Base-by-base conservation (phyloP, 2,113 vertebrate species). In the Ursus arctos region DNA sequence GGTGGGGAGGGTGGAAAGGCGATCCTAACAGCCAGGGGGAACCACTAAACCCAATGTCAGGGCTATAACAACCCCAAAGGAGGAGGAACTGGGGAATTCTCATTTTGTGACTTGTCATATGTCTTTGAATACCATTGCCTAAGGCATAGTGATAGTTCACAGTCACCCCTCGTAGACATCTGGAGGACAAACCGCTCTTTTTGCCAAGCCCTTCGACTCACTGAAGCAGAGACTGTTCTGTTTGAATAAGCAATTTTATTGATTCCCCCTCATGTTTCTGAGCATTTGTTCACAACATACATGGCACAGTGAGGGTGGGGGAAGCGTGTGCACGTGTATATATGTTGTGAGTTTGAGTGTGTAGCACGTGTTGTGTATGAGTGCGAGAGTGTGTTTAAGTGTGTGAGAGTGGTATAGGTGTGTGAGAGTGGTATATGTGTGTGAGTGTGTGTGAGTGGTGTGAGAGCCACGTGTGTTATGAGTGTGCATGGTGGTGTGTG, bases 241-340 rank as follows among this genome's bases (percentile, higher is more conserved):
- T 69, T 84, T 94, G 98, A 97, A 91, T 87, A 97, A 67, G 33
- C 57, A 91, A 47, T 88, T 91, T 98, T 98, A 86, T 88, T n/a
- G 22, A 74, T 69, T 13, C 26, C 12, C 33, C 49, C 15, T 26
- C 71, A 28, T 51, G 63, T 24, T 90, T 69, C 74, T 49, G 67
- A 74, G 24, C 5, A 7, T 49, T 76, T 88, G 57, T n/a, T 69
- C 43, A 51, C 28, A 84, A 40, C 2, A 9, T 43, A 16, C 31
- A 83, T 53, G 14, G 2, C n/a, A 31, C 7, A 4, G 21, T 36
- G 43, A 69, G 24, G 26, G 4, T 77, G 65, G 21, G 5, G 24
- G 14, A 14, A 49, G 2, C 61, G 65, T 24, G 19, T 36, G 28
- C 63, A 28, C 24, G 24, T 65, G n/a, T 77, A 12, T 43, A 2